Conservation (phyloP, 2,888 invertebrate species). For the Noctua janthe region DNA sequence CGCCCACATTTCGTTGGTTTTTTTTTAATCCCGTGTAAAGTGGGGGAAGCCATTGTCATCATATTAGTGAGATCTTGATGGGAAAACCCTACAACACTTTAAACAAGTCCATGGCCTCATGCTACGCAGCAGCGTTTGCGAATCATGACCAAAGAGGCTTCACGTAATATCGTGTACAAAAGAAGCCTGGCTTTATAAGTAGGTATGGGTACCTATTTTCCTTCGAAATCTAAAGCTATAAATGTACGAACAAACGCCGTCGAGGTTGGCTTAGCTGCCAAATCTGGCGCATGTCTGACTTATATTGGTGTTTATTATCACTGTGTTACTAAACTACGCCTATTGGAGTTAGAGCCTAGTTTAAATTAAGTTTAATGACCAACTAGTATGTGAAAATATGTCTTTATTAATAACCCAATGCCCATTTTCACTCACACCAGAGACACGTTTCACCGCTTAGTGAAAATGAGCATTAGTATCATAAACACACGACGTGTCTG, state of each 20-base stretch:
- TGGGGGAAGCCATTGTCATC: no score
- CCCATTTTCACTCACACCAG: not conserved
- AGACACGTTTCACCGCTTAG: not conserved
- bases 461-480: not conserved
- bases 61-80: not conserved
- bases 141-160: not conserved
- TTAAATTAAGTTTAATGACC: constrained; percentile 17
- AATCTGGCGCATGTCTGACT: constrained; percentile 30
- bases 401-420: not conserved
- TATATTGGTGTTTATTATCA: constrained; percentile 41
- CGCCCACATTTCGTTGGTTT: no score
- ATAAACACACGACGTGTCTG: no score
- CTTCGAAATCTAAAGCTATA: constrained; percentile 2
- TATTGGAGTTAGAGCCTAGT: constrained; percentile 11
- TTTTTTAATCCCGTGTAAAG: no score
- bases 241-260: no score
- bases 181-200: not conserved
- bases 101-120: no score
- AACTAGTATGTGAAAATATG: not conserved
- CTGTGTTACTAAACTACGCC: constrained; percentile 15
- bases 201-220: not conserved
- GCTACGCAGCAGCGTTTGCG: not conserved
- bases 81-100: not conserved
- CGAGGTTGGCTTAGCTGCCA: constrained; percentile 39
- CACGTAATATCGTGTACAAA: not conserved